These are phyloP conservation scores for Macropis europaea DNA, from an alignment of 2,888 invertebrate species.

Conservation along the genomic window DNA sequence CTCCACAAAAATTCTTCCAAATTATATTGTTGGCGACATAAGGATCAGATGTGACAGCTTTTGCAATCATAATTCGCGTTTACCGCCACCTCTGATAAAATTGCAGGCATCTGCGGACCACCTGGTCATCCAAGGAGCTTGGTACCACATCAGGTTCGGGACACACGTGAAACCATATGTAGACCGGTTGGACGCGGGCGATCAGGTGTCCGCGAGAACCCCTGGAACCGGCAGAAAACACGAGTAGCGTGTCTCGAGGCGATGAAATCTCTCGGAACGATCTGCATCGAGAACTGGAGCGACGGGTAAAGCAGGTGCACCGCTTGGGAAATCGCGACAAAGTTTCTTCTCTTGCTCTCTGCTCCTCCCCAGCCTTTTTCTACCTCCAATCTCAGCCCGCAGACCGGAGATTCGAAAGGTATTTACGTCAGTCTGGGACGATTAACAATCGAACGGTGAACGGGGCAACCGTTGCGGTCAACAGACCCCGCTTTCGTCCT, in stretches of 20 bases:
- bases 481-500: no score
- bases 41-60: background rate
- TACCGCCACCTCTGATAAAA: constrained; percentile 23
- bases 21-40: no score
- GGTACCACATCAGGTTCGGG: background rate
- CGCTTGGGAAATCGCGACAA: constrained; percentile 62
- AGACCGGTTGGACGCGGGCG: constrained; percentile 14
- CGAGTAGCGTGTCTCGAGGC: constrained; percentile 49
- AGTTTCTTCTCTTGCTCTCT: constrained; percentile 9
- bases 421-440: constrained; percentile 22
- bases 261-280: constrained; percentile 52
- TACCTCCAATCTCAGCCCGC: background rate
- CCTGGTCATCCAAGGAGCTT: constrained; percentile 44
- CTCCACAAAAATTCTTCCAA: no score
- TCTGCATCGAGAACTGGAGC: constrained; percentile 52
- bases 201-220: constrained; percentile 51
- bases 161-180: background rate
- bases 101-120: constrained; percentile 52
- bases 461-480: no score
- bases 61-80: constrained; percentile 21
- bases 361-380: background rate
- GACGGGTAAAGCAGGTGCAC: constrained; percentile 51
- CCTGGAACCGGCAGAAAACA: constrained; percentile 36
- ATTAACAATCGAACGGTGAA: no score
- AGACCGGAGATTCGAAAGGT: constrained; percentile 20